Evolutionary conservation across 2,888 invertebrate genomes (phyloP).

Genomic region (Sycophila texana): DNA sequence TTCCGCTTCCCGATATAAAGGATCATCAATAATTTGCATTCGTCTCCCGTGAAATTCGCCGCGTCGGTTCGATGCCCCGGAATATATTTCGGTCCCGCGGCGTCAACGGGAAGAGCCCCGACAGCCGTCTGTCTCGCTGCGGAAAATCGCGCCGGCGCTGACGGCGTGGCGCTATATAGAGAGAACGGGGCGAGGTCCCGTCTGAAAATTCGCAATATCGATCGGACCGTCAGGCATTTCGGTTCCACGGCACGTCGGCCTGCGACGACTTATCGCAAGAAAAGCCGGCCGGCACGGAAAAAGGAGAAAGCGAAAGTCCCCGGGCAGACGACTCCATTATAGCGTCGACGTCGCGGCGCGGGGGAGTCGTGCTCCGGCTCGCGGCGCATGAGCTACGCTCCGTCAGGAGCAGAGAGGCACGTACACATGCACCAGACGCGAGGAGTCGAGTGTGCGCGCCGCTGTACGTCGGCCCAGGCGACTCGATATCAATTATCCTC

Average conservation of each 20-base stretch:
- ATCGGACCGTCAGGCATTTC: conserved; percentile 32
- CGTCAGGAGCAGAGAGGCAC: conserved; percentile 5
- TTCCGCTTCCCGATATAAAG: no score
- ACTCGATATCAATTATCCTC: conserved; percentile 34
- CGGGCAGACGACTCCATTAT: background rate
- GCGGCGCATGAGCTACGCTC: conserved; percentile 16
- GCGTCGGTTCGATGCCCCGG: no score
- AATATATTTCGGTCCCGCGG: no score
- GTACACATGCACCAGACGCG: background rate
- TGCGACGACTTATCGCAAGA: background rate
- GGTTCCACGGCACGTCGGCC: conserved; percentile 40
- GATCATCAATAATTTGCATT: no score
- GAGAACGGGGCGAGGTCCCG: background rate
- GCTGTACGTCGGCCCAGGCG: background rate
- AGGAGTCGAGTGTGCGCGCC: background rate
- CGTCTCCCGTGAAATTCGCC: no score
- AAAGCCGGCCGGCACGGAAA: background rate
- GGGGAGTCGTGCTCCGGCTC: background rate
- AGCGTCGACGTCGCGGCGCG: background rate
- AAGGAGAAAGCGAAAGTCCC: background rate
- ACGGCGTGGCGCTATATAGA: no score
- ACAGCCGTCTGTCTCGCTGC: no score
- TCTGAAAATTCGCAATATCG: conserved; percentile 27
- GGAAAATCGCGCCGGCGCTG: no score
- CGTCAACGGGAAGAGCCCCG: no score